These are phyloP conservation scores for Panurus biarmicus DNA, from an alignment of 2,113 vertebrate genomes.

Conservation along the genomic window DNA sequence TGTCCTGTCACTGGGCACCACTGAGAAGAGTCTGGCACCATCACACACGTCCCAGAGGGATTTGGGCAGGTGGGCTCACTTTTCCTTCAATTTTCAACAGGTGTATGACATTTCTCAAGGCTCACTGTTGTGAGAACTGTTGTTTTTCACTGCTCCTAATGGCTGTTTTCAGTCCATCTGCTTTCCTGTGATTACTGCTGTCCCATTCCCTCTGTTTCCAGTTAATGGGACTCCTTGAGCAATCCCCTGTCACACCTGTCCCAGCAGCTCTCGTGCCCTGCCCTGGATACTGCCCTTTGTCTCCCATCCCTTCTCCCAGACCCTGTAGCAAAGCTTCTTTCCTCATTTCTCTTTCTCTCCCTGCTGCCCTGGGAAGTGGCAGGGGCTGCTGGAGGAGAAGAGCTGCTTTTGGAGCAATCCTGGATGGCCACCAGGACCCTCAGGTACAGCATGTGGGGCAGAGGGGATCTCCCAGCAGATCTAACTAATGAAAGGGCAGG, in stretches of 20 bases:
- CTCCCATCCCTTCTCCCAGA: background rate
- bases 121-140: background rate
- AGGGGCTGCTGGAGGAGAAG: background rate
- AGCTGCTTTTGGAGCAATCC: background rate
- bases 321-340: background rate
- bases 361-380: background rate
- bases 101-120: background rate
- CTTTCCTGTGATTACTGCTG: background rate
- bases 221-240: background rate
- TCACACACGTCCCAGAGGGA: background rate
- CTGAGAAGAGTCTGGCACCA: background rate
- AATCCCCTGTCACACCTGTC: background rate
- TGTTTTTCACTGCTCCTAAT: background rate
- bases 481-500: background rate
- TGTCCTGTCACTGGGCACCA: background rate
- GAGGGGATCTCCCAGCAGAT: background rate
- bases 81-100: background rate
- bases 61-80: background rate
- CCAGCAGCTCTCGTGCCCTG: background rate
- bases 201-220: background rate
- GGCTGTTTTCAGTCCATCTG: background rate
- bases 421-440: background rate
- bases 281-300: background rate
- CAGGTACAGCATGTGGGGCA: background rate
- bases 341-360: background rate